phyloP scores from a whole-genome alignment of 2,888 invertebrate species.

The Hipparchia sbordonii region DNA sequence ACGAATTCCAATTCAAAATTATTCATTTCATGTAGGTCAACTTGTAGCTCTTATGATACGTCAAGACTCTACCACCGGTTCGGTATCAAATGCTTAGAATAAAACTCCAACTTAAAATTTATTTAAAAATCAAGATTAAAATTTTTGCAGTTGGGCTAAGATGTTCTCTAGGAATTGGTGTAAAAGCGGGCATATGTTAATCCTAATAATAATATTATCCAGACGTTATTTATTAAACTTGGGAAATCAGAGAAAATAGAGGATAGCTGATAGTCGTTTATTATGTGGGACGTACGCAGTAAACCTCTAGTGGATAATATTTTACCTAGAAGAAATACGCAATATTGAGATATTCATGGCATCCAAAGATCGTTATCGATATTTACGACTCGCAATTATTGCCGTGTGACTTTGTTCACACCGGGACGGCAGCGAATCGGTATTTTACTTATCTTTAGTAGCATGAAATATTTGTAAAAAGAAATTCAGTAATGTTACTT shows the following conservation, averaged over 20 bases:
- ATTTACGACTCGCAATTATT: slow-evolving; percentile 9
- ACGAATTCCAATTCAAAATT: no score
- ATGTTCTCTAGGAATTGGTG: no score
- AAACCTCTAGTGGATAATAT: slow-evolving; percentile 1
- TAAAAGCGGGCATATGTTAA: no score
- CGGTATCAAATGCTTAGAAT: no score
- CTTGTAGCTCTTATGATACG: no score
- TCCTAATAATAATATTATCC: not conserved
- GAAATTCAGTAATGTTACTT: not conserved
- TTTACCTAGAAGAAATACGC: slow-evolving; percentile 15
- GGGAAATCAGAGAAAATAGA: not conserved
- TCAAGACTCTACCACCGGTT: no score
- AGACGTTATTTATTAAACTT: not conserved
- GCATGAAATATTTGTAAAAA: not conserved
- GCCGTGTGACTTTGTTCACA: slow-evolving; percentile 2
- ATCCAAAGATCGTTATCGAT: slow-evolving; percentile 3
- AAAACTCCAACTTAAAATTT: no score
- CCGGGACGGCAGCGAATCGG: not conserved
- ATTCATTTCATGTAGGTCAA: no score
- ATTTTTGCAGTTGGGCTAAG: no score
- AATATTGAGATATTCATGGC: slow-evolving; percentile 15
- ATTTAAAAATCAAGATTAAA: no score
- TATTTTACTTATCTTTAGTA: slow-evolving; percentile 2
- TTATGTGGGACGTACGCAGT: not conserved
- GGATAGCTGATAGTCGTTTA: not conserved